Evolutionary conservation across 1,140 invertebrate genomes (phyloP).

Genomic region (Trichoplusia ni): DNA sequence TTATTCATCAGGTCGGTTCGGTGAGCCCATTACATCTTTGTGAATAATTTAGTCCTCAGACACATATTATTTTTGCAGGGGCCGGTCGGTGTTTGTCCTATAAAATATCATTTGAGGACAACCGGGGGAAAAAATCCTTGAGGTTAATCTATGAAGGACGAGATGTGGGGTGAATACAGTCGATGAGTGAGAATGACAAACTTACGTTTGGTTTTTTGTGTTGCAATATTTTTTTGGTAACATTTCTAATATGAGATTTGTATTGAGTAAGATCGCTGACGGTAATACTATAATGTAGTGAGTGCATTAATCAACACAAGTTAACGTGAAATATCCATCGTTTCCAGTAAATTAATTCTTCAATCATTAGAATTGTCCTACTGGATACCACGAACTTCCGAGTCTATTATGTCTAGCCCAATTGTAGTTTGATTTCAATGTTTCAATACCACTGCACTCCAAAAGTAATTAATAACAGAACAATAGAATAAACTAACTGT

Average conservation of each 20-base stretch:
- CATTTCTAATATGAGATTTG: too few species aligned
- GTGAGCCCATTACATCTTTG: slow-evolving; percentile 67
- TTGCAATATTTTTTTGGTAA: too few species aligned
- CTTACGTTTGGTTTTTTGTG: too few species aligned
- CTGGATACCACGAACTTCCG: too few species aligned
- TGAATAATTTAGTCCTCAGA: slow-evolving; percentile 73
- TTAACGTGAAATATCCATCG: too few species aligned
- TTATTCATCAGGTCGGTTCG: slow-evolving; percentile 68
- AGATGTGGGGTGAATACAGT: neutral
- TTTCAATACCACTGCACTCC: slow-evolving; percentile 10
- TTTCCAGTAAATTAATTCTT: neutral
- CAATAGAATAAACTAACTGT: slow-evolving; percentile 26
- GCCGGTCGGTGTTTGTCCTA: slow-evolving; percentile 56
- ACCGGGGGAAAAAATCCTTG: slow-evolving; percentile 45
- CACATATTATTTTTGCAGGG: slow-evolving; percentile 73
- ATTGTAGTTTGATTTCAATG: slow-evolving; percentile 12
- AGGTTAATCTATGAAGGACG: slow-evolving; percentile 40
- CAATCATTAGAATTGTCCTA: too few species aligned
- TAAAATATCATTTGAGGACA: slow-evolving; percentile 57
- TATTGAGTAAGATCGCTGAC: too few species aligned
- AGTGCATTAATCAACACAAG: too few species aligned
- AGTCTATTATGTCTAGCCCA: neutral
- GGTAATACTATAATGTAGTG: too few species aligned
- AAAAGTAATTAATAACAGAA: slow-evolving; percentile 25
- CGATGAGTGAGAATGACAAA: too few species aligned